Percentiles rank a stretch among this genome's conserved stretches.
Conservation (phyloP, 2,113 vertebrate species). For the Sander lucioperca region DNA sequence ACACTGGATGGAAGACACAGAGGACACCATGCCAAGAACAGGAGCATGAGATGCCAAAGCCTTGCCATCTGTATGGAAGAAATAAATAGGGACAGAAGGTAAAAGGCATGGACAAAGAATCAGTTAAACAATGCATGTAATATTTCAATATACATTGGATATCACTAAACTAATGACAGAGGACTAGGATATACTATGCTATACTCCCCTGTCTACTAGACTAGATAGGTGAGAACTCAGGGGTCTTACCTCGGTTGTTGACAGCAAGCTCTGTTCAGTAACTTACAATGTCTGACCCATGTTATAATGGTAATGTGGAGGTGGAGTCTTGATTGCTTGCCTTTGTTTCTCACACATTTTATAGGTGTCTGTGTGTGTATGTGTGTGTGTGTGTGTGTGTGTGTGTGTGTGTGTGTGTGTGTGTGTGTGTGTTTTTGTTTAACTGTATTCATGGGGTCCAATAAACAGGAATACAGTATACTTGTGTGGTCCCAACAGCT, state of each 20-base stretch:
- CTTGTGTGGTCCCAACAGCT: no score
- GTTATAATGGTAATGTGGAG: not conserved
- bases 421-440: no score
- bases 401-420: not conserved
- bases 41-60: slow-evolving; percentile 21
- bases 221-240: no score
- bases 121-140: not conserved
- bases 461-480: no score
- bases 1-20: not conserved
- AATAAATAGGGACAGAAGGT: not conserved
- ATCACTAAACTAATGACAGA: not conserved
- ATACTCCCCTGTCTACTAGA: no score
- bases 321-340: not conserved
- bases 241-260: not conserved
- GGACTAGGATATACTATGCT: not conserved
- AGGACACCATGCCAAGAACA: slow-evolving; percentile 36
- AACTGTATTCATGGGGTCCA: no score
- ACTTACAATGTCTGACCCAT: no score
- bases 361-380: not conserved
- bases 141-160: no score
- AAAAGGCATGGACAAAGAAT: not conserved
- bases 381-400: not conserved
- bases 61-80: slow-evolving; percentile 21
- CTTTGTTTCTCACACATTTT: not conserved
- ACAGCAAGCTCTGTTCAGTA: slow-evolving; percentile 3